Conservation (phyloP, 2,888 invertebrate genomes). For the Monoplex corrugatus region DNA sequence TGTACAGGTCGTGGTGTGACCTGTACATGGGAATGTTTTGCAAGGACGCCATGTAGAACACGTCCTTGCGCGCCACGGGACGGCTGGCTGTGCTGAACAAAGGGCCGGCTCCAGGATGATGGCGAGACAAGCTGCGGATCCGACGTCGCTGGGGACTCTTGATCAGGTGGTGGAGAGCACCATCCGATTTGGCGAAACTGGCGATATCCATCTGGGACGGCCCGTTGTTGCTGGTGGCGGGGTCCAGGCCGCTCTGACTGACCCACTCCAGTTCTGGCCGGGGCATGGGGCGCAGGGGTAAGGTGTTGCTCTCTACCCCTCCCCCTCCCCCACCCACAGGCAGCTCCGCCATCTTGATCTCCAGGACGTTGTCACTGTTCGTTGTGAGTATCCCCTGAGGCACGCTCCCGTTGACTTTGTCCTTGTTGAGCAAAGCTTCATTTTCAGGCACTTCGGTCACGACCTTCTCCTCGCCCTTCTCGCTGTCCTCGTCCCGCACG, state of each 20-base stretch:
- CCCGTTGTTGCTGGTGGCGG: background rate
- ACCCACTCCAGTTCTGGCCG: constrained; percentile 21
- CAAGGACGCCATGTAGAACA: constrained; percentile 92
- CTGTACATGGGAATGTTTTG: constrained; percentile 83
- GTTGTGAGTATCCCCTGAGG: background rate
- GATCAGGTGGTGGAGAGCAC: constrained; percentile 59
- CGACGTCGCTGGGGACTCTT: background rate
- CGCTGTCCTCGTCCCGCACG: background rate
- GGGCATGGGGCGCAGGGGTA: background rate
- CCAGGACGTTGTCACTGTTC: background rate
- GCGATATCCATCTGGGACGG: background rate
- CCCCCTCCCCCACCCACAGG: background rate
- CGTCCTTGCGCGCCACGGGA: constrained; percentile 87
- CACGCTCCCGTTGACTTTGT: background rate
- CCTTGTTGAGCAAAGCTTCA: constrained; percentile 52
- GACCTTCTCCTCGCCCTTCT: constrained; percentile 34
- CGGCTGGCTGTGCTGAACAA: constrained; percentile 7
- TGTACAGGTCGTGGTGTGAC: constrained; percentile 79
- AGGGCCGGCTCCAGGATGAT: constrained; percentile 27
- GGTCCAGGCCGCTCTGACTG: constrained; percentile 33
- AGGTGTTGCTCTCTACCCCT: background rate
- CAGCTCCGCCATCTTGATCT: background rate
- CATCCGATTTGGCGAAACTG: constrained; percentile 60
- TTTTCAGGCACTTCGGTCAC: constrained; percentile 53
- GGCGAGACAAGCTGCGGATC: background rate